Base-by-base conservation (phyloP, 2,888 invertebrate genomes). In the Spisula solida region DNA sequence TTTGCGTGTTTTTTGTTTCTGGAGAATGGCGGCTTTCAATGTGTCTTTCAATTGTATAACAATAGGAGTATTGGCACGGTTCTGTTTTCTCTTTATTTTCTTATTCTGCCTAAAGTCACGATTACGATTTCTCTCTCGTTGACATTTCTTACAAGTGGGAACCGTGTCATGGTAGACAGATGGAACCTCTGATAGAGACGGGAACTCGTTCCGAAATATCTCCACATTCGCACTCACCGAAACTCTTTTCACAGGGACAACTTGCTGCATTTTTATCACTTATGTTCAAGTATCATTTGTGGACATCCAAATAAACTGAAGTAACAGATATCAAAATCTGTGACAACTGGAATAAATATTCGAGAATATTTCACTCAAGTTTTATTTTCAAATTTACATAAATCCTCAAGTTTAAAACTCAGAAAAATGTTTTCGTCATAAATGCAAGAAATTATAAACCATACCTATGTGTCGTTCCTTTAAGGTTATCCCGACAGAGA, bases 1-100 rank as follows among this genome's bases (percentile, higher is more conserved):
- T 85, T 94, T 93, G 18, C 92, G 90, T 66, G 93, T 93, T 85
- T 91, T 93, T 88, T 94, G 94, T 86, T 93, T 93, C 82, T 94
- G 93, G 78, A 93, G 93, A n/a, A 94, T 89, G n/a, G 94, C 94
- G 31, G 94, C 94, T 75, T 94, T 93, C 56, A 96, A 81, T 0
- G 95, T 94, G 86, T 96, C 96, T 84, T 95, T 95, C 66, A 96
- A 90, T 85, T 95, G 95, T 70, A 96, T 95, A 20, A 96, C 95
- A 84, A 96, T 95, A 14, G 96, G 96, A 8, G 94, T 94, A 80
- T 95, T 95, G 47, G 95, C 92, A 81, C 95, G 94, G 16, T 89
- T 93, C 75, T 92, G 94, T 81, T 92, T 92, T n/a, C 93, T 90
- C 20, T 92, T 80, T 41, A 86, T 82, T 92, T 93, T 85, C 90